A percentile compares a stretch with the other conserved stretches of the same genome.
phyloP scores from a whole-genome alignment of 2,888 invertebrate genomes.

The Drosophila buzzatii region DNA sequence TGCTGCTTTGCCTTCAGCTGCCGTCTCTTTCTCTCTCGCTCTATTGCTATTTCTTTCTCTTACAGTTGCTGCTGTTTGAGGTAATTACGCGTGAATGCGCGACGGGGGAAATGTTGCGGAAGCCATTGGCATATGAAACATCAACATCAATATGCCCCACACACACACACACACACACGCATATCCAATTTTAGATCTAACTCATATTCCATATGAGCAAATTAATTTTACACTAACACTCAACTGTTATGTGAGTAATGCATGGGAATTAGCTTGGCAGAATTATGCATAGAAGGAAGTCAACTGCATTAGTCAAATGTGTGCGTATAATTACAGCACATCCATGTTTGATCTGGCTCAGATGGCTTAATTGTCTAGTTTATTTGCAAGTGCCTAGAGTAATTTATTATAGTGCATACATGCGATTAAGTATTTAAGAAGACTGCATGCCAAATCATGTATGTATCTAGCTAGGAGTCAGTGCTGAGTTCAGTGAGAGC shows the following conservation, averaged over 20 bases:
- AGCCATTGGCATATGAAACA: constrained; percentile 47
- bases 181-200: constrained; percentile 20
- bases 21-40: neutral
- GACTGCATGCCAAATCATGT: neutral
- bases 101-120: constrained; percentile 27
- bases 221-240: constrained; percentile 59
- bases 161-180: neutral
- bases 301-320: constrained; percentile 18
- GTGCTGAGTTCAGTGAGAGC: neutral
- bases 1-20: constrained; percentile 6
- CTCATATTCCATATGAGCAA: constrained; percentile 51
- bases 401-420: neutral
- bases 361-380: constrained; percentile 9
- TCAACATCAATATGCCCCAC: constrained; percentile 52
- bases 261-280: constrained; percentile 21
- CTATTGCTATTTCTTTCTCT: neutral
- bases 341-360: constrained; percentile 6
- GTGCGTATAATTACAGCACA: constrained; percentile 16
- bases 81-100: constrained; percentile 66
- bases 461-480: neutral
- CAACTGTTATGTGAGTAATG: constrained; percentile 28
- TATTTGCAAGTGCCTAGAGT: neutral
- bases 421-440: neutral
- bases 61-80: constrained; percentile 32
- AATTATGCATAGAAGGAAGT: constrained; percentile 18